These are phyloP conservation scores for Listrodromus nycthemerus DNA, from an alignment of 2,888 invertebrate genomes.

Conservation along the genomic window DNA sequence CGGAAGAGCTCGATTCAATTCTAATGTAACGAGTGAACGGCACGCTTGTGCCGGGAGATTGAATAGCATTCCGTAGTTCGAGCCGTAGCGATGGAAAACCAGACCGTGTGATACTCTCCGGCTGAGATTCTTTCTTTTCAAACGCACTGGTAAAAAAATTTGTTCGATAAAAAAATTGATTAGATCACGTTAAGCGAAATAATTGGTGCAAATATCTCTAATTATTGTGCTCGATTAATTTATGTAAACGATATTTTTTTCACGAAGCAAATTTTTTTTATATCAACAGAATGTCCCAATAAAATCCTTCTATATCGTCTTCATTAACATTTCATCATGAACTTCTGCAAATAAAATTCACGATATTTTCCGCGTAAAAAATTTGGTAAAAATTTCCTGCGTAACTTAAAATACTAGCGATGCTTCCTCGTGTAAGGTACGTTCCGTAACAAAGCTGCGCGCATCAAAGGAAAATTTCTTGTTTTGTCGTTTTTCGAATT, in stretches of 20 bases:
- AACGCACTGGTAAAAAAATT: not conserved
- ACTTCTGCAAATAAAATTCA: not conserved
- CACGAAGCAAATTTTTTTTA: too few relatives aligned
- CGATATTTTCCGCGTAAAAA: too few relatives aligned
- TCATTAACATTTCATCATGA: not conserved
- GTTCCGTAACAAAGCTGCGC: too few relatives aligned
- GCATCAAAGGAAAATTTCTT: not conserved
- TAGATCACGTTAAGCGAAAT: not conserved
- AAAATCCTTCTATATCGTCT: not conserved
- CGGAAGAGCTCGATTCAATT: conserved; percentile 75
- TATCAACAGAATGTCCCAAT: too few relatives aligned
- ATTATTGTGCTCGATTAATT: too few relatives aligned
- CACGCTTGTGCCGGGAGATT: conserved; percentile 51
- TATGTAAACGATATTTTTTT: too few relatives aligned
- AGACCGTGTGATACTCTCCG: conserved; percentile 4
- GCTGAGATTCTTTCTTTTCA: conserved; percentile 17
- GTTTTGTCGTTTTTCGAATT: not conserved
- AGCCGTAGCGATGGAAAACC: conserved; percentile 42
- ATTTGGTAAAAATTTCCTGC: too few relatives aligned
- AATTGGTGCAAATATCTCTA: not conserved
- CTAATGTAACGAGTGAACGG: conserved; percentile 71
- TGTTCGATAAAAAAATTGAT: not conserved
- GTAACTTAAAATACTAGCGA: too few relatives aligned
- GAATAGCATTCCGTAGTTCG: conserved; percentile 65
- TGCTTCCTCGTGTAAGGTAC: too few relatives aligned